These are phyloP conservation scores for Aeoliscus strigatus DNA, from an alignment of 2,797 vertebrate species.

Conservation along the genomic window DNA sequence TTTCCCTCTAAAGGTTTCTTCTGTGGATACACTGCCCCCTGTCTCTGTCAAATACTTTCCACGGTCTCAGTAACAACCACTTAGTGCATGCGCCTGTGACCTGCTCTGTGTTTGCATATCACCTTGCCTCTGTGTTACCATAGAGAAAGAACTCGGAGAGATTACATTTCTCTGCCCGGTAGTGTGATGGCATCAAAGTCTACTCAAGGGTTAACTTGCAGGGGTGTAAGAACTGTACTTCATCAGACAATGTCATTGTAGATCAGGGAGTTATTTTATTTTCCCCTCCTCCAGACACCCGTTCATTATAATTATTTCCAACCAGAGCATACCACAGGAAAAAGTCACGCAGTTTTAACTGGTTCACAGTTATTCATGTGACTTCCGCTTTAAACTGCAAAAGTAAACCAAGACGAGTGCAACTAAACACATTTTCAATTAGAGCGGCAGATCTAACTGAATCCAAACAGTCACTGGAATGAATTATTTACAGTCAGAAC, in stretches of 20 bases:
- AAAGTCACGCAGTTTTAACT: not conserved
- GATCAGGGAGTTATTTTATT: not conserved
- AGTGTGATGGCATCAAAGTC: slow-evolving; percentile 9
- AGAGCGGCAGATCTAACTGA: not conserved
- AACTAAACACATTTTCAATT: not conserved
- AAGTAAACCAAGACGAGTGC: slow-evolving; percentile 1
- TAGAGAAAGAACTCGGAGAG: slow-evolving; percentile 40
- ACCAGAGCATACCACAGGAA: slow-evolving; percentile 1
- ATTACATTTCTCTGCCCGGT: slow-evolving; percentile 39
- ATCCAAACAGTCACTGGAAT: slow-evolving; percentile 22
- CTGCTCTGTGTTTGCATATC: slow-evolving; percentile 35
- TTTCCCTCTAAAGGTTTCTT: slow-evolving; percentile 26
- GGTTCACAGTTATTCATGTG: not conserved
- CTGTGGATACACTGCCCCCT: slow-evolving; percentile 14
- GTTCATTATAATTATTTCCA: slow-evolving; percentile 1
- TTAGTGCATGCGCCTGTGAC: slow-evolving; percentile 17
- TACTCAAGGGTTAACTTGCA: slow-evolving; percentile 4
- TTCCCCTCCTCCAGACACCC: not conserved
- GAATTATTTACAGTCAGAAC: slow-evolving; percentile 50
- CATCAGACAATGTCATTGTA: slow-evolving; percentile 2
- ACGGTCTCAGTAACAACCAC: slow-evolving; percentile 42
- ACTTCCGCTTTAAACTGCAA: not conserved
- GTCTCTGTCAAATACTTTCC: slow-evolving; percentile 27
- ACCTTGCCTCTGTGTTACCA: slow-evolving; percentile 45
- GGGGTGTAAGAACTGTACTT: slow-evolving; percentile 11